These are phyloP conservation scores for Petroica traversi DNA, from an alignment of 2,113 vertebrate species.

Conservation along the genomic window DNA sequence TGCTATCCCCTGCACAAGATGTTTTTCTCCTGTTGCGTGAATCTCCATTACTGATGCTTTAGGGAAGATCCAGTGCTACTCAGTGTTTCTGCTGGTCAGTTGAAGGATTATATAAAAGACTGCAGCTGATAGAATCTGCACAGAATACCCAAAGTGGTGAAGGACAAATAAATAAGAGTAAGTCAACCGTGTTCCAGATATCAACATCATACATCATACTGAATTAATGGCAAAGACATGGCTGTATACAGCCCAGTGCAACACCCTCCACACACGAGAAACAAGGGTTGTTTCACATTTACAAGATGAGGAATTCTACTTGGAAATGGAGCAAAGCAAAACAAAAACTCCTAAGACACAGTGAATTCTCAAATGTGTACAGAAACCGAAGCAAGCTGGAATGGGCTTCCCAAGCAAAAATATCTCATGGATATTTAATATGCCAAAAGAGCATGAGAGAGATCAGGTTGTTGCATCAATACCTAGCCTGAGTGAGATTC, in stretches of 20 bases:
- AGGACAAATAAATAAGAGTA: neutral
- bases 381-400: neutral
- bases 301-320: neutral
- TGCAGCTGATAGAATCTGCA: neutral
- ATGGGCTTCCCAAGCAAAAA: neutral
- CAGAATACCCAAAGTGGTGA: neutral
- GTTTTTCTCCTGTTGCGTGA: neutral
- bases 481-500: neutral
- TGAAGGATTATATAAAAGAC: neutral
- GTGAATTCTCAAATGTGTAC: fast-evolving
- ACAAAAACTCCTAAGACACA: neutral
- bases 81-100: neutral
- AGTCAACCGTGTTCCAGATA: neutral
- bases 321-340: neutral
- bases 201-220: neutral
- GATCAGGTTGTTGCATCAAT: neutral
- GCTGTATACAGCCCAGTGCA: neutral
- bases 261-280: neutral
- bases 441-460: neutral
- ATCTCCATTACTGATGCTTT: neutral
- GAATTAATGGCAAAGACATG: neutral
- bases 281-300: neutral
- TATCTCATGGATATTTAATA: neutral
- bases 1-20: neutral
- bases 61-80: neutral